These are phyloP conservation scores for Danionella dracula DNA, from an alignment of 2,797 vertebrate genomes.

Conservation along the genomic window DNA sequence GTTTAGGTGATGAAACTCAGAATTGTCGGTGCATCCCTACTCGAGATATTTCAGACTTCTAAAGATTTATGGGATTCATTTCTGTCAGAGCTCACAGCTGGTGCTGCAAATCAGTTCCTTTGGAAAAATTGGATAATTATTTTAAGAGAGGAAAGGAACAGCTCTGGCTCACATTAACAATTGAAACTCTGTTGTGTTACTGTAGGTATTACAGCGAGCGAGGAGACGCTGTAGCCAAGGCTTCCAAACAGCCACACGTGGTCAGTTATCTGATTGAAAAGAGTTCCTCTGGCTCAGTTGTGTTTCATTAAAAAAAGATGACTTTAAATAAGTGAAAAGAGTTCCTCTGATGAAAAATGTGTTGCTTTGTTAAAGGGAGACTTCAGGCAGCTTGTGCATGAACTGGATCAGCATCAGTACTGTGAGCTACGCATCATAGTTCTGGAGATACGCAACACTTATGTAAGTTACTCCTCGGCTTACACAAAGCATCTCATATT, in stretches of 20 bases:
- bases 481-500: neutral
- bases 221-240: slow-evolving; percentile 85
- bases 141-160: no score
- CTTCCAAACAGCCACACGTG: slow-evolving; percentile 83
- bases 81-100: no score
- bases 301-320: no score
- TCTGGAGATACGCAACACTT: slow-evolving; percentile 80
- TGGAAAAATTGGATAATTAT: no score
- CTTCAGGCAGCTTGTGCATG: slow-evolving; percentile 83
- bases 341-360: neutral
- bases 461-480: slow-evolving; percentile 62
- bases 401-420: slow-evolving; percentile 82
- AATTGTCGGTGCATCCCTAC: no score
- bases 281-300: no score
- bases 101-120: no score
- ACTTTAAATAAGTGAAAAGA: no score
- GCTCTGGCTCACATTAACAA: no score
- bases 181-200: slow-evolving; percentile 20
- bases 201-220: slow-evolving; percentile 84
- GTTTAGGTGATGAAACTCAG: no score
- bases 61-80: no score
- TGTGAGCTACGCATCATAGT: slow-evolving; percentile 78
- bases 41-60: no score
- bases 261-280: slow-evolving; percentile 59
- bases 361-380: slow-evolving; percentile 69